Evolutionary conservation across 2,888 invertebrate genomes (phyloP), one percentile per base, ranked within the genome.

Genomic region (Trissolcus brochymenae): DNA sequence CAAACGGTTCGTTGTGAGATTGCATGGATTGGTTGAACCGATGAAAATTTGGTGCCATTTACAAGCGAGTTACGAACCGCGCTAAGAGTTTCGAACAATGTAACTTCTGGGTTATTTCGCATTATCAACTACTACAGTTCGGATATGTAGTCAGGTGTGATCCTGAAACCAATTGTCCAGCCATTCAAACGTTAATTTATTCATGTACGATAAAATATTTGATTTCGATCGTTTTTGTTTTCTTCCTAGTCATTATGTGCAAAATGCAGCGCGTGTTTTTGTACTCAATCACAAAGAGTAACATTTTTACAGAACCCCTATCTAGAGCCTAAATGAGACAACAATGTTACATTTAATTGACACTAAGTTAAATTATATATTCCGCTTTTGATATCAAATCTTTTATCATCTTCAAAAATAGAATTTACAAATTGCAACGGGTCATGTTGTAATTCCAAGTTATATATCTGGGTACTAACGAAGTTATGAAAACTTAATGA

Each of bases 191-290:
- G 51, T 9, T 43, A 13, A 9, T 51, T 62, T 11, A 17, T 57
- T 56, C 35, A 14, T 59, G 46, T n/a, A 41, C 64, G 19, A 40
- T 64, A 59, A 72, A 72, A 64, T 64, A 72, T 65, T 62, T 62
- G 43, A 64, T 64, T 71, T 51, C 57, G 41, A 43, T 16, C 46
- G 7, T 46, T 46, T 46, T 46, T 14, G 46, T 4, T 16, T 16
- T 46, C 59, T 59, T 51, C 57, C 57, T 72, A 72, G 59, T 53
- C 72, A 2, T 59, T 54, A 54, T 72, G 72, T 72, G 72, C 64
- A 72, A 72, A 72, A 72, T 72, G 64, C 64, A 72, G 64, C 59
- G 64, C 59, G 54, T 64, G 71, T 64, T 72, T 46, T 72, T 72
- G 72, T 72, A 72, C 72, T 72, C 62, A 64, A 64, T 64, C 61